Percentiles rank a stretch among this genome's conserved stretches.
Evolutionary conservation across 2,113 vertebrate species (phyloP).

Genomic region (Benitochromis conjunctus): DNA sequence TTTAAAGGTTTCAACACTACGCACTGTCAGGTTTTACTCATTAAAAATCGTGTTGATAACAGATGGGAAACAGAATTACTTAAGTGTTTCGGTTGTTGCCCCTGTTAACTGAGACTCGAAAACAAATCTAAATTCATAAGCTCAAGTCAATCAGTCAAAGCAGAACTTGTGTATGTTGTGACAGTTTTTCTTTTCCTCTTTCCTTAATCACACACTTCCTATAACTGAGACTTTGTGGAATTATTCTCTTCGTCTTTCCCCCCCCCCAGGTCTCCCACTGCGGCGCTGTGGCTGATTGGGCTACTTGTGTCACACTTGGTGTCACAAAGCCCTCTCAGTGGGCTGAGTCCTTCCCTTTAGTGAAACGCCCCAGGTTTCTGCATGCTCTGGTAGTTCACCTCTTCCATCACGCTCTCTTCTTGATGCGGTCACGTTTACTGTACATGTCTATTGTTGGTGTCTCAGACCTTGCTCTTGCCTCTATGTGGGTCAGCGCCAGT

Average conservation of each 20-base stretch:
- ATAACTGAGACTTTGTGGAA: neutral
- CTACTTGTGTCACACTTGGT: conserved; percentile 5
- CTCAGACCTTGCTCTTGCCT: neutral
- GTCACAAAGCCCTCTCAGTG: conserved; percentile 16
- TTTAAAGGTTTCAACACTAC: conserved; percentile 5
- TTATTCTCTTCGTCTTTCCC: neutral
- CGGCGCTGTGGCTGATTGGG: conserved; percentile 20
- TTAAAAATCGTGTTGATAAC: conserved; percentile 17
- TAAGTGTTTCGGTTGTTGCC: neutral
- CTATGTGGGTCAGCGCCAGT: conserved; percentile 19
- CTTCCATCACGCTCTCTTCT: conserved; percentile 11
- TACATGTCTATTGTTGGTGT: neutral
- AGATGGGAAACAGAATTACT: conserved; percentile 26
- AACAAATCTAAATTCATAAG: neutral
- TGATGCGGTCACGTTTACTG: neutral
- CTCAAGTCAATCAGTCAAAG: neutral
- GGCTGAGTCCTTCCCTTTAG: conserved; percentile 18
- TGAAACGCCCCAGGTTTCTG: conserved; percentile 9
- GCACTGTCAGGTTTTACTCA: conserved; percentile 29
- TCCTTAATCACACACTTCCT: neutral
- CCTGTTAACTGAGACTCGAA: neutral
- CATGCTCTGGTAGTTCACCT: conserved; percentile 1
- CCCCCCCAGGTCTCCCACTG: neutral
- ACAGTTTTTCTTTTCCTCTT: neutral
- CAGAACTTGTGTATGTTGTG: neutral